Conservation (phyloP, 2,797 vertebrate genomes). For the Loris lydekkerianus region DNA sequence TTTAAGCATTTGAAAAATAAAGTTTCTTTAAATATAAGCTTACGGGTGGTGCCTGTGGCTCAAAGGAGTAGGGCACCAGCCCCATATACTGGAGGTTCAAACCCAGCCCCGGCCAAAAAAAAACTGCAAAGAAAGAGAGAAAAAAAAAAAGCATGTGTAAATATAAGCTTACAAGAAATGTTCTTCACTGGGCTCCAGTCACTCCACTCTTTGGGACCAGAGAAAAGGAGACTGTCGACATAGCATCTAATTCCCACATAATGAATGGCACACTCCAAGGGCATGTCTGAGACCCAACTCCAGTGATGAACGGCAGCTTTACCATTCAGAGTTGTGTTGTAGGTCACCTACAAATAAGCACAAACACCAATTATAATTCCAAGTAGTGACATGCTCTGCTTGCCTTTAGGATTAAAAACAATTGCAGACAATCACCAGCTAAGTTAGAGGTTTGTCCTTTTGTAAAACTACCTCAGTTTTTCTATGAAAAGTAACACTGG, state of each 20-base stretch:
- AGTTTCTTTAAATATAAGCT: neutral
- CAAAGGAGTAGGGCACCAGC: no score
- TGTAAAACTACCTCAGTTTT: neutral
- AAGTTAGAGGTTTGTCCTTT: neutral
- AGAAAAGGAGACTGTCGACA: slow-evolving; percentile 81
- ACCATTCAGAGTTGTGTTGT: slow-evolving; percentile 82
- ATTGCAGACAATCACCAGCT: neutral
- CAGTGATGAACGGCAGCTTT: slow-evolving; percentile 83
- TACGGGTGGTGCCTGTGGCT: slow-evolving; percentile 75
- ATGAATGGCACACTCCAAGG: slow-evolving; percentile 88
- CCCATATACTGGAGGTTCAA: no score
- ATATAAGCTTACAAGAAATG: slow-evolving; percentile 85
- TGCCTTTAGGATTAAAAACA: neutral
- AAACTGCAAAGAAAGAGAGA: no score
- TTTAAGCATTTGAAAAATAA: neutral
- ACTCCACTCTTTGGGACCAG: slow-evolving; percentile 87
- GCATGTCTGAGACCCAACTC: slow-evolving; percentile 89
- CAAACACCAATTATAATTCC: neutral
- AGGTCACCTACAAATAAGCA: slow-evolving; percentile 79
- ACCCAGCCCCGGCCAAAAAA: no score
- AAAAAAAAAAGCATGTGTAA: no score
- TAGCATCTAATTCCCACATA: slow-evolving; percentile 86
- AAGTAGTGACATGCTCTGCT: neutral
- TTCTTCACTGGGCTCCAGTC: slow-evolving; percentile 86
- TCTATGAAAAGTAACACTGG: neutral